These are phyloP conservation scores for Dromiciops gliroides DNA, from an alignment of 2,113 vertebrate genomes.

Conservation along the genomic window DNA sequence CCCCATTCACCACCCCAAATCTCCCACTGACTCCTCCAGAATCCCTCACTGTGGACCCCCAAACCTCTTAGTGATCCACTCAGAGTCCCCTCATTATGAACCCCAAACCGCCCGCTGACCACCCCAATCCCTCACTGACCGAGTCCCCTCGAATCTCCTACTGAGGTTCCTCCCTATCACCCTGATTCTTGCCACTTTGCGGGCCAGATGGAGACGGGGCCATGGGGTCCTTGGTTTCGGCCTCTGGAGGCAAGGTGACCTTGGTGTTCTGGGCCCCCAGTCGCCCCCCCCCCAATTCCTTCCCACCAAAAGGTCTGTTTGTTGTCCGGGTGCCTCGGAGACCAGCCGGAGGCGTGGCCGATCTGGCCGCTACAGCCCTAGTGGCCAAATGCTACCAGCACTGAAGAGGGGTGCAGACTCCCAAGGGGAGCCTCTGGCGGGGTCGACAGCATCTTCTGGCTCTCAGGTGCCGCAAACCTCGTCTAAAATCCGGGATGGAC, in stretches of 20 bases:
- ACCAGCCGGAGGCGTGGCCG: not conserved
- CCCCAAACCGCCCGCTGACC: not conserved
- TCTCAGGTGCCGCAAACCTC: conserved; percentile 49
- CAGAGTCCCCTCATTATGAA: not conserved
- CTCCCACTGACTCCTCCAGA: too few species aligned
- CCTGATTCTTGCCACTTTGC: not conserved
- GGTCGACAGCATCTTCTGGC: conserved; percentile 11
- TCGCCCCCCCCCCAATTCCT: not conserved
- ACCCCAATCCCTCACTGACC: not conserved
- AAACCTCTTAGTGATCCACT: not conserved
- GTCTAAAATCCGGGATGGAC: conserved; percentile 80
- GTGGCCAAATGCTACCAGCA: fast-evolving
- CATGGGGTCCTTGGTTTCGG: not conserved
- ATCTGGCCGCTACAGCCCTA: not conserved
- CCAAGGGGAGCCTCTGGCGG: not conserved
- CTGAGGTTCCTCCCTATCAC: too few species aligned
- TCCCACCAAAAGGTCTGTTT: not conserved
- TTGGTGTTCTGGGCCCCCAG: not conserved
- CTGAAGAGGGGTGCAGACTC: not conserved
- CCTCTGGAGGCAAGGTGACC: not conserved
- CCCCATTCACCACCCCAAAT: not conserved
- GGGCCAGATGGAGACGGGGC: too few species aligned
- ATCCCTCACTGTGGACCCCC: not conserved
- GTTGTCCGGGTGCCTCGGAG: conserved; percentile 47
- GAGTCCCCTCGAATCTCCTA: not conserved